phyloP scores from a whole-genome alignment of 2,113 vertebrate genomes.

The Canis aureus region DNA sequence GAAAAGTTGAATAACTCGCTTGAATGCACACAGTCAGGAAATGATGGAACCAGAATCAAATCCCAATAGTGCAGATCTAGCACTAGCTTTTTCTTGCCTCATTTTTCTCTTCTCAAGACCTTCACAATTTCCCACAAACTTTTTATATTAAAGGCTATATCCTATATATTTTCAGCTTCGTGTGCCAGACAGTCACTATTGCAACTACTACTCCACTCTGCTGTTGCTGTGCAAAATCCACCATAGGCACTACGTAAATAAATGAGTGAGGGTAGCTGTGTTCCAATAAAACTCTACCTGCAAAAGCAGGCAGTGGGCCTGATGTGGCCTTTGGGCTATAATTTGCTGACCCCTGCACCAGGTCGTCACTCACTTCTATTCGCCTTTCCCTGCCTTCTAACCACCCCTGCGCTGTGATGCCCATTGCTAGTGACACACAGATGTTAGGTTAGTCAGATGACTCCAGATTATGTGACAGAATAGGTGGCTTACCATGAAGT shows the following conservation, averaged over 20 bases:
- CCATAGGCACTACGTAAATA: fast-evolving
- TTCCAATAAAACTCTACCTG: not conserved
- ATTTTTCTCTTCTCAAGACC: not conserved
- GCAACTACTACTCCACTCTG: not conserved
- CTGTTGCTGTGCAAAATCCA: fast-evolving
- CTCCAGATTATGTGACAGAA: not conserved
- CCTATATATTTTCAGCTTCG: not conserved
- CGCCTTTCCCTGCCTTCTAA: not conserved
- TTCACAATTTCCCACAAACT: not conserved
- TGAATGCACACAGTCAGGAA: not conserved
- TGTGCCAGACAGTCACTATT: not conserved
- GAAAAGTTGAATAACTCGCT: not conserved
- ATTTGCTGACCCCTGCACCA: not conserved
- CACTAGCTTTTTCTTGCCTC: not conserved
- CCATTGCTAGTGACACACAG: not conserved
- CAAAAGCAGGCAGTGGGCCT: not conserved
- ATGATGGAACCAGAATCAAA: not conserved
- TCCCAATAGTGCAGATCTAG: not conserved
- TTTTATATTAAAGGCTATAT: not conserved
- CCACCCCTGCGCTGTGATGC: not conserved
- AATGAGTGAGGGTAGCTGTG: not conserved
- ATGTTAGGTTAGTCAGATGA: not conserved
- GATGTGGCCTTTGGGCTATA: not conserved
- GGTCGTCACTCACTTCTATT: not conserved
- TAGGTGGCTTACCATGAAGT: not conserved